Percentiles rank a stretch among this genome's conserved stretches.
Evolutionary conservation across 2,888 invertebrate genomes (phyloP).

Genomic region (Heliconius sara): DNA sequence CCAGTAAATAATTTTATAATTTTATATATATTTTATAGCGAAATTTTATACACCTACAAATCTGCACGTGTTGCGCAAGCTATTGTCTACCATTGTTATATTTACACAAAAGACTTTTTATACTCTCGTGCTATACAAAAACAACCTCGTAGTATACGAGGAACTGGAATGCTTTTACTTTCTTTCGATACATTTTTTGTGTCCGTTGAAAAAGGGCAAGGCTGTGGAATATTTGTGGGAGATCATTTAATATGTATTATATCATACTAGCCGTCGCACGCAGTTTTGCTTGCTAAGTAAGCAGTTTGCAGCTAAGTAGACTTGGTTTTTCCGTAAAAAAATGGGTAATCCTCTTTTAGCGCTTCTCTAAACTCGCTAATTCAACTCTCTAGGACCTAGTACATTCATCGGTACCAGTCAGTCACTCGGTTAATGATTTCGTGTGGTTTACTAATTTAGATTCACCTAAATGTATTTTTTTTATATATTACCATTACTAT

Average conservation of each 20-base stretch:
- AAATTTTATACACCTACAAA: constrained; percentile 36
- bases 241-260: constrained; percentile 1
- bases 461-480: too few relatives aligned
- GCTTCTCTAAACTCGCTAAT: too few relatives aligned
- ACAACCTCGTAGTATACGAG: constrained; percentile 60
- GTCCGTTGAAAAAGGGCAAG: constrained; percentile 37
- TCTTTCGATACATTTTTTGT: constrained; percentile 63
- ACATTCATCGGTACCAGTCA: too few relatives aligned
- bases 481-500: too few relatives aligned
- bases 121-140: constrained; percentile 53
- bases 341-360: too few relatives aligned
- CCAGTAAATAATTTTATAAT: too few relatives aligned
- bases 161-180: constrained; percentile 74
- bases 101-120: constrained; percentile 41
- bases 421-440: too few relatives aligned
- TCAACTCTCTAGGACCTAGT: too few relatives aligned
- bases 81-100: constrained; percentile 46
- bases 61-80: constrained; percentile 55
- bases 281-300: neutral
- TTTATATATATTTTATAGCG: constrained; percentile 4
- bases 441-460: too few relatives aligned
- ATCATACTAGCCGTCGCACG: neutral
- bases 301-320: neutral
- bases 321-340: neutral
- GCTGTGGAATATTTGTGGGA: constrained; percentile 4